A percentile compares a stretch with the other conserved stretches of the same genome.
Evolutionary conservation across 2,797 vertebrate species (phyloP).

Genomic region (Oreortyx pictus): DNA sequence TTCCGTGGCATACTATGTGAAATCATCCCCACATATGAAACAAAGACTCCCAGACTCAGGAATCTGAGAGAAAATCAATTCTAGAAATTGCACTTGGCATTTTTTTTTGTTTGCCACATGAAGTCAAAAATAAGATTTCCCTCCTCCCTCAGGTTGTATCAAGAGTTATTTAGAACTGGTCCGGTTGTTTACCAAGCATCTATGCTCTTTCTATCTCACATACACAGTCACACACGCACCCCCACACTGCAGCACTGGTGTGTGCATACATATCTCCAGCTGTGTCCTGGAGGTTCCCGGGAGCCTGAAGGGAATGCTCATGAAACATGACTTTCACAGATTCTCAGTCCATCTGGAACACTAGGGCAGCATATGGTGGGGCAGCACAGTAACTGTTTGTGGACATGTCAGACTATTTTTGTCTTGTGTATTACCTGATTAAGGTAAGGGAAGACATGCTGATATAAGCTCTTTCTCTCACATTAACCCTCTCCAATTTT

Average conservation of each 20-base stretch:
- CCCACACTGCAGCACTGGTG: neutral
- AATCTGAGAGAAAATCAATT: neutral
- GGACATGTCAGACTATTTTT: constrained; percentile 55
- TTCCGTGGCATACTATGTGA: neutral
- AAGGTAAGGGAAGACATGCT: neutral
- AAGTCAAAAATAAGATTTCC: constrained; percentile 3
- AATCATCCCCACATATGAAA: neutral
- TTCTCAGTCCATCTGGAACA: constrained; percentile 64
- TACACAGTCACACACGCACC: fast-evolving
- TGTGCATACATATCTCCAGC: constrained; percentile 56
- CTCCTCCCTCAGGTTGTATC: neutral
- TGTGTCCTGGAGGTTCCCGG: constrained; percentile 62
- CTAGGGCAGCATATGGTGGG: constrained; percentile 59
- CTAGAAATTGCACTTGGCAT: neutral
- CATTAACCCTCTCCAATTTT: constrained; percentile 45
- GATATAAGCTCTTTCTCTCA: constrained; percentile 9
- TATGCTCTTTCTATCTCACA: neutral
- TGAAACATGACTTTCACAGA: constrained; percentile 74
- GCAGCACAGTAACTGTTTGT: constrained; percentile 56
- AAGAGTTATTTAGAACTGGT: neutral
- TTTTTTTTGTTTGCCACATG: neutral
- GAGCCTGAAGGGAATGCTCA: constrained; percentile 71
- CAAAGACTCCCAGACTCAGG: neutral
- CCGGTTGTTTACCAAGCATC: neutral
- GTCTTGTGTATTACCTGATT: constrained; percentile 54